Conservation (phyloP, 2,888 invertebrate genomes). For the Synergus umbraculus region DNA sequence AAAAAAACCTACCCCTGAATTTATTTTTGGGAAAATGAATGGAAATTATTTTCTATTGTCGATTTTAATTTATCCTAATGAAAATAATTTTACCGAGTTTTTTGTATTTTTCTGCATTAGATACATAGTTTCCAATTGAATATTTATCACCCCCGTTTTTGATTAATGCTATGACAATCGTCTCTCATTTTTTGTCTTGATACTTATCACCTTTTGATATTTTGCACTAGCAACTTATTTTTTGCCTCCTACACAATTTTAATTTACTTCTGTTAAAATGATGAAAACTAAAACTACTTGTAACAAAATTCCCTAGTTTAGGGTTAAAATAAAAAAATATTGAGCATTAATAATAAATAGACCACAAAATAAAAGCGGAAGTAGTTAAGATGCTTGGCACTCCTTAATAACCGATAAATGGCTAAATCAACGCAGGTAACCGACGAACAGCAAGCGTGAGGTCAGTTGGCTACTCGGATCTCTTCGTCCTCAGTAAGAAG, state of each 20-base stretch:
- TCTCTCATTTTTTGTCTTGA: not conserved
- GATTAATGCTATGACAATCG: not conserved
- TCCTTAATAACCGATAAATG: conserved; percentile 75
- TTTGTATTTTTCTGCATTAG: not conserved
- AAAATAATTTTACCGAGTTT: too few species aligned
- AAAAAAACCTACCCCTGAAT: not conserved
- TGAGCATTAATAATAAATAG: conserved; percentile 24
- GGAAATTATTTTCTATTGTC: too few species aligned
- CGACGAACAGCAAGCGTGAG: conserved; percentile 98
- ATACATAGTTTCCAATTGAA: not conserved
- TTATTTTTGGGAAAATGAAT: too few species aligned
- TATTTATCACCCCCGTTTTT: not conserved
- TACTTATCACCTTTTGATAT: not conserved
- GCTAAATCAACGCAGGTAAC: conserved; percentile 87
- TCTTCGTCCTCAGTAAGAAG: conserved; percentile 98
- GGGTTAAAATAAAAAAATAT: not conserved
- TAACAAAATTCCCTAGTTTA: not conserved
- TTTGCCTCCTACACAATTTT: not conserved
- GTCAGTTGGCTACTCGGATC: conserved; percentile 98
- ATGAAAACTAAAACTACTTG: not conserved
- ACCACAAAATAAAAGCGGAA: conserved; percentile 27
- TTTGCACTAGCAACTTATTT: not conserved
- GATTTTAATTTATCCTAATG: too few species aligned
- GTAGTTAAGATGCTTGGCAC: conserved; percentile 59
- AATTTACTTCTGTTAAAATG: not conserved